Evolutionary conservation across 2,888 invertebrate genomes (phyloP), one percentile per base, ranked within the genome.

Genomic region (Asteroscopus sphinx): DNA sequence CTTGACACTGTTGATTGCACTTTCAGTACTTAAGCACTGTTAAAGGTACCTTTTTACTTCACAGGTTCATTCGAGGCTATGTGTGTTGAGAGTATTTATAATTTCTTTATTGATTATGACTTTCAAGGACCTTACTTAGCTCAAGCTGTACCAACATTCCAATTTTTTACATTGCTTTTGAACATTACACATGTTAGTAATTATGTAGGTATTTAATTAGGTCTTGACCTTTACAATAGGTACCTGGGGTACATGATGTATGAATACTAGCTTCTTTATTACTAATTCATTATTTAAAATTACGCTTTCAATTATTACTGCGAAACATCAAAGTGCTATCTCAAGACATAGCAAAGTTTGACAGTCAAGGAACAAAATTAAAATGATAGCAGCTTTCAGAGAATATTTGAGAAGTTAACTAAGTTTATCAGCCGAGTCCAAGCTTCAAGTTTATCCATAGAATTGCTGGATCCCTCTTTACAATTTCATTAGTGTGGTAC

Each of bases 401-500:
- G 63, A 53, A 57, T 57, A 63, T 52, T 57, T 52, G 17, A 41
- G 40, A 51, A 67, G 56, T 54, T 48, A 53, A 62, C 37, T 68
- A 36, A 60, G 36, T 53, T 70, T 75, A 62, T 66, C 58, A 47
- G 39, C 32, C 16, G 12, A 53, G 46, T 55, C 46, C 44, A 40
- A 45, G 28, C n/a, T 39, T 42, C 26, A 55, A 61, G 45, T 76
- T 71, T 59, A 64, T 61, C 44, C 40, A 57, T 40, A 44, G 44
- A 54, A 63, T 49, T 44, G 48, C 37, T 53, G 51, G 21, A 41
- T 6, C 30, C 30, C 54, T 49, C 59, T 57, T 68, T 53, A 71
- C 60, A 73, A 72, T 82, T 83, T 78, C 74, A 81, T 81, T 72
- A 74, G 49, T 44, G 48, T 15, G 36, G 42, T 46, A 42, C 40